phyloP scores from a whole-genome alignment of 2,888 invertebrate species.

The Tetragonisca angustula region DNA sequence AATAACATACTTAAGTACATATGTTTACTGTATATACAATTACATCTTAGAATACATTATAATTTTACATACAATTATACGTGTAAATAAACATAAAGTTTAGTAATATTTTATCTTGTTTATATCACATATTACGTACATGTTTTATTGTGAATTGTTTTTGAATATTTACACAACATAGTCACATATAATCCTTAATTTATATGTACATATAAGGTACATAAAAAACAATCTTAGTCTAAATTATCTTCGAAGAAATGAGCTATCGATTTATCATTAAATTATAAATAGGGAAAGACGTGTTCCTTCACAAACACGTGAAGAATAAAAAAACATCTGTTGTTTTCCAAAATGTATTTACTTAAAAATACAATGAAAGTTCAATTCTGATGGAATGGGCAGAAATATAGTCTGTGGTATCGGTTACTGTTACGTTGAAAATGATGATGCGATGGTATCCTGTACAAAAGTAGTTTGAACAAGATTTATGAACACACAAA shows the following conservation, averaged over 20 bases:
- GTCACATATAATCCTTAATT: constrained; percentile 39
- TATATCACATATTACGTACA: constrained; percentile 51
- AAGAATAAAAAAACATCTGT: constrained; percentile 71
- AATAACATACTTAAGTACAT: constrained; percentile 51
- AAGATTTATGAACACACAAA: constrained; percentile 76
- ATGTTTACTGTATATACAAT: constrained; percentile 50
- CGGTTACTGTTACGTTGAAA: constrained; percentile 71
- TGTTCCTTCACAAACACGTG: constrained; percentile 67
- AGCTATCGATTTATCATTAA: constrained; percentile 22
- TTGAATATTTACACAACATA: constrained; percentile 43
- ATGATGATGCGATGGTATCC: constrained; percentile 75
- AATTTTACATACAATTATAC: constrained; percentile 58
- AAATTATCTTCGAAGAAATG: constrained; percentile 23
- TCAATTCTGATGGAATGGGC: constrained; percentile 79
- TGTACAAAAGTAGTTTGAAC: constrained; percentile 77
- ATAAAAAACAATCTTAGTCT: constrained; percentile 35
- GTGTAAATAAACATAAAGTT: constrained; percentile 56
- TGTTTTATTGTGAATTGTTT: constrained; percentile 37
- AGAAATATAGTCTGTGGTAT: constrained; percentile 76
- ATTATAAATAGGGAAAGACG: constrained; percentile 63
- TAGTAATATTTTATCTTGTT: constrained; percentile 13
- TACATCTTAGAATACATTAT: constrained; percentile 60
- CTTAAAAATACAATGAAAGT: constrained; percentile 80
- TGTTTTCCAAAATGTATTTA: constrained; percentile 79
- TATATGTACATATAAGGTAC: constrained; percentile 44